A percentile compares a stretch with the other conserved stretches of the same genome.
Evolutionary conservation across 2,797 vertebrate genomes (phyloP).

Genomic region (Chrysocyon brachyurus): DNA sequence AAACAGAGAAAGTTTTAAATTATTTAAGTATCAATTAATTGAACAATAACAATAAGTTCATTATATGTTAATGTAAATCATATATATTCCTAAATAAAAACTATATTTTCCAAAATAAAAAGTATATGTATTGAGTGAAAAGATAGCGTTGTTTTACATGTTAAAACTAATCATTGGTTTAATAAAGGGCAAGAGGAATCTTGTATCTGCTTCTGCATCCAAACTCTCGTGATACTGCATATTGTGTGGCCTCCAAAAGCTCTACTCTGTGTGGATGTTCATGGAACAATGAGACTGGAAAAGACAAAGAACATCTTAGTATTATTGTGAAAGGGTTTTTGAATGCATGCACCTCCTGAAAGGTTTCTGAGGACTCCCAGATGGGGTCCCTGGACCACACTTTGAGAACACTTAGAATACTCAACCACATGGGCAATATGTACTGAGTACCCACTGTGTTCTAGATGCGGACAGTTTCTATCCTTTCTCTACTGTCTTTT

Average conservation of each 20-base stretch:
- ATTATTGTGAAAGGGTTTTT: background rate
- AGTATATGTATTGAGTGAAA: background rate
- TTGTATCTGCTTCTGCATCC: background rate
- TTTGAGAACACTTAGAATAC: conserved; percentile 27
- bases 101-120: background rate
- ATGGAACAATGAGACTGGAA: background rate
- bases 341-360: background rate
- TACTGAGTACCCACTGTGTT: background rate
- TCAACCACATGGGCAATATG: background rate
- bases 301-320: background rate
- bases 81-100: background rate
- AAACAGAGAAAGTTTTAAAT: background rate
- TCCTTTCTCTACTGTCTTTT: background rate
- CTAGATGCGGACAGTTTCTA: background rate
- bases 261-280: background rate
- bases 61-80: background rate
- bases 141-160: background rate
- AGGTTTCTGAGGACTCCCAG: background rate
- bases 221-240: background rate
- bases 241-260: background rate
- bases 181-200: background rate
- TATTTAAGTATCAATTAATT: background rate
- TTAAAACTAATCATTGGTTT: background rate
- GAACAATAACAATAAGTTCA: background rate
- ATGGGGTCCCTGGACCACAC: background rate